Evolutionary conservation across 2,113 vertebrate genomes (phyloP).

Genomic region (Cinclus mexicanus): DNA sequence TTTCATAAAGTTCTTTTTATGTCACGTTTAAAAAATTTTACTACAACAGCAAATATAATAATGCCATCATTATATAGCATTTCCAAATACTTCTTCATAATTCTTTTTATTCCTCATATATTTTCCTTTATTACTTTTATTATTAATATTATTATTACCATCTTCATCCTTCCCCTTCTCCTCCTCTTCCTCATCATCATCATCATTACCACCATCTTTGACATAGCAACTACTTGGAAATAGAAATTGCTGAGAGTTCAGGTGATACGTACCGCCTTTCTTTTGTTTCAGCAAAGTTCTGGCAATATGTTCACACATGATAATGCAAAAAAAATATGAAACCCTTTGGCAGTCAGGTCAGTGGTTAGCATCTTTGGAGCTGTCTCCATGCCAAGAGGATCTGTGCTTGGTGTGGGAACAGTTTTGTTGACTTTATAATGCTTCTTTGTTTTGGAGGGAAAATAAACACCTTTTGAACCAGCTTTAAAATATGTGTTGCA

Average conservation of each 20-base stretch:
- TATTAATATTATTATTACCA: background rate
- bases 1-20: background rate
- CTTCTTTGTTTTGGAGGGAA: slow-evolving; percentile 22
- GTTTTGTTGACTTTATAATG: slow-evolving; percentile 33
- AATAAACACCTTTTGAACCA: background rate
- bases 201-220: background rate
- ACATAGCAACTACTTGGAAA: background rate
- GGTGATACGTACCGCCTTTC: background rate
- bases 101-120: background rate
- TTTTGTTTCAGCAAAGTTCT: background rate
- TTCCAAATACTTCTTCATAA: background rate
- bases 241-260: background rate
- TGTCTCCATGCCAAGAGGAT: background rate
- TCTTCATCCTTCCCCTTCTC: background rate
- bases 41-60: background rate
- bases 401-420: slow-evolving; percentile 10
- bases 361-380: background rate
- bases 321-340: background rate
- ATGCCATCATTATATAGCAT: background rate
- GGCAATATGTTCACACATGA: background rate
- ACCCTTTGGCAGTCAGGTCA: background rate
- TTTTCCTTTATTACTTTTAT: background rate
- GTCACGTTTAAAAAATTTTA: background rate
- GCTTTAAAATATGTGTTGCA: background rate
- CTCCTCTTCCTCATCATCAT: no score